Evolutionary conservation across 92 coral and sea anemone genomes (phyloP), one percentile per base, ranked within the genome.

Genomic region (Umimayanthus kanabou): DNA sequence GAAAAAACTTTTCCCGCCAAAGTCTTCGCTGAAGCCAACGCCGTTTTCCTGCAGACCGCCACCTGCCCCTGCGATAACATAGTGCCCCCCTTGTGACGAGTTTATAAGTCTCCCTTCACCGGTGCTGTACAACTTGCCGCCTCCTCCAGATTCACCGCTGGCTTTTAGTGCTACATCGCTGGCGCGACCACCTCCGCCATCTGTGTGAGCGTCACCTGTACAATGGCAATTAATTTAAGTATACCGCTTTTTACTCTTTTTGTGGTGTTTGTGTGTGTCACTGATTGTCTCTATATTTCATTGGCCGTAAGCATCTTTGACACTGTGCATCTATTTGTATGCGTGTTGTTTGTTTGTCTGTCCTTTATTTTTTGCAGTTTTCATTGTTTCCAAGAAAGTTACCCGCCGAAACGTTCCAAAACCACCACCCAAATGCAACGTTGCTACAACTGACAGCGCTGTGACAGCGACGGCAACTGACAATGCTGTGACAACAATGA

Each of bases 61-160:
- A 3, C 98, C 98, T 23, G 98, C 98, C 13, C 98, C 98, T n/a
- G 98, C 98, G 53, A 95, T 92, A 53, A 93, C 98, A 5, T 93
- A 81, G 88, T 96, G 98, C 39, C 84, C 93, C 7, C 92, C 93
- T 4, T 82, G 82, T 40, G 94, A 89, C 29, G 90, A 53, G 15
- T 72, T 55, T 57, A 96, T 86, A 29, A 93, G 93, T 67, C 79
- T 85, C 57, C 82, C 86, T 40, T 88, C 84, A 47, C 89, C 89
- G 39, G 94, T 92, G 83, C 92, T 98, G 73, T 85, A 87, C 4
- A 96, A 93, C 78, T 89, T 95, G 70, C 98, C 98, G 18, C 98
- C 98, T 33, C 85, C 64, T 23, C 98, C 98, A 23, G 69, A 84
- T 6, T 67, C 66, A 30, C 98, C 98, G 84, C 94, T 92, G 80